Evolutionary conservation across 2,888 invertebrate genomes (phyloP), one percentile per base, ranked within the genome.

Genomic region (Labia minor): DNA sequence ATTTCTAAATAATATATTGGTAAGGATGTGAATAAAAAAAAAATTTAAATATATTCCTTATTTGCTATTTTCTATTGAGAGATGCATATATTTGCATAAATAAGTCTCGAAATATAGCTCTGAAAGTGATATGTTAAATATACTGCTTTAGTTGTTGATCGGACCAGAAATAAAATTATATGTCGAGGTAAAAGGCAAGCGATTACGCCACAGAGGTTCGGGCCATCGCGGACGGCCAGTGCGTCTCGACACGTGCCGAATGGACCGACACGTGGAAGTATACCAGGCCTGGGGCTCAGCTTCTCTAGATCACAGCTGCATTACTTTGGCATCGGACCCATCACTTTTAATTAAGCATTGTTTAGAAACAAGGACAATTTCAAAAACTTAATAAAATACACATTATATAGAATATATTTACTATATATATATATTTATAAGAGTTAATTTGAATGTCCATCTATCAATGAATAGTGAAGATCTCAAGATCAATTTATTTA

Each of bases 61-160:
- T 49, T 49, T 33, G 33, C 33, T 8, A 8, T 11, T 33, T n/a
- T n/a, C n/a, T n/a, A n/a, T 33, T 33, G 11, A 33, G 33, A 6
- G 11, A 33, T 33, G 11, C 6, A 33, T 33, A 33, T 8, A 33
- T 8, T 33, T 33, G 33, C 33, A 8, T 8, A 33, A 8, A 8
- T 33, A 33, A 33, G 6, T 6, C 26, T 26, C 3, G 26, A 26
- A 26, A 26, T 49, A 11, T 8, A 16, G 16, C n/a, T 6, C 6
- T 49, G 49, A 49, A 49, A 49, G 49, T 49, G 49, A 49, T 49
- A 49, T 49, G 49, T n/a, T 49, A 49, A 49, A 49, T 49, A 49
- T 49, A 49, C 49, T 8, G n/a, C 14, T 16, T 3, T 10, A 14
- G 16, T 3, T 16, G 49, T 49, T 8, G 16, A 16, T 49, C 49